These are phyloP conservation scores for Epicauta chinensis DNA, from an alignment of 1,140 invertebrate genomes.

Conservation along the genomic window DNA sequence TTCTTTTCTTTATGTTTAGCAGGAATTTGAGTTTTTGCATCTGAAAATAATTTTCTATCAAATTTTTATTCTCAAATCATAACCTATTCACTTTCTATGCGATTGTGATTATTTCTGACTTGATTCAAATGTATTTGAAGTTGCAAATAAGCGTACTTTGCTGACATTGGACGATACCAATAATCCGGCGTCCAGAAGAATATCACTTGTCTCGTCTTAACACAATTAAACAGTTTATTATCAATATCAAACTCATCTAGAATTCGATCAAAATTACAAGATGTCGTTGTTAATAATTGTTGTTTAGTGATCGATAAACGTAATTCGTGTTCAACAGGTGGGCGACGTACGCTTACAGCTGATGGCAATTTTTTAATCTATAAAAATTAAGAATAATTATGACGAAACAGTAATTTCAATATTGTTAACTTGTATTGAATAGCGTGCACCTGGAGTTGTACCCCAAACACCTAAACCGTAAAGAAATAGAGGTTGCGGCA, in stretches of 20 bases:
- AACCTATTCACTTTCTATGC: not conserved
- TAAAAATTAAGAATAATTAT: no score
- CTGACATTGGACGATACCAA: constrained; percentile 48
- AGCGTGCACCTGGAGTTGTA: constrained; percentile 43
- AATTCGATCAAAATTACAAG: constrained; percentile 32
- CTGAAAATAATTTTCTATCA: not conserved
- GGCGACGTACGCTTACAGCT: constrained; percentile 38
- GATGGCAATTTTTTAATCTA: constrained; percentile 23
- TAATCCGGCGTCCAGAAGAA: constrained; percentile 54
- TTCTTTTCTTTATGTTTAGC: no score
- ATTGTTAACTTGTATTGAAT: constrained; percentile 43
- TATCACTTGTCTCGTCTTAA: constrained; percentile 30
- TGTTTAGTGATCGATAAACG: constrained; percentile 42
- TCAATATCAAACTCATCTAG: not conserved
- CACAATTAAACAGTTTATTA: no score
- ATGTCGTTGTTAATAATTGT: constrained; percentile 44
- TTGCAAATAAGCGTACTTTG: constrained; percentile 44
- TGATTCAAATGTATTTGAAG: constrained; percentile 41
- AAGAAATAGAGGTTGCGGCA: constrained; percentile 44
- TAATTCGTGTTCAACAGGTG: constrained; percentile 38
- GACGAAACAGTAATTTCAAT: no score
- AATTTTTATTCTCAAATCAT: no score
- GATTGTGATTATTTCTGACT: constrained; percentile 10
- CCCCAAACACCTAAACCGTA: constrained; percentile 47
- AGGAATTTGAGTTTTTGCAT: not conserved